phyloP scores from a whole-genome alignment of 2,888 invertebrate species.

The Salticus scenicus region DNA sequence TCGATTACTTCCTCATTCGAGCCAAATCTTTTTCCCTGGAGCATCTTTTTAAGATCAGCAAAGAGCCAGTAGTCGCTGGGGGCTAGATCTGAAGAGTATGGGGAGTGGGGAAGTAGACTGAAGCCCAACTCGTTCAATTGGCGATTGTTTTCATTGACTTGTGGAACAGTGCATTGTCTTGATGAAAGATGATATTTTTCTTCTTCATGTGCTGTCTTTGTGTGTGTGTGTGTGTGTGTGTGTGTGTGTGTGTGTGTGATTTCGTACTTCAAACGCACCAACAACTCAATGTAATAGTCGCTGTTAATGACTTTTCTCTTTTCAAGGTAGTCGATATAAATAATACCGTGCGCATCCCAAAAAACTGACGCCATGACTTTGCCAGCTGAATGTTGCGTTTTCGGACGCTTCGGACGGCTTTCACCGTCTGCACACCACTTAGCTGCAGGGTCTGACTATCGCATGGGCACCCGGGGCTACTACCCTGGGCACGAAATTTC shows the following conservation, averaged over 20 bases:
- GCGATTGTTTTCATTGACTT: conserved; percentile 6
- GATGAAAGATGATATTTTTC: neutral
- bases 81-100: neutral
- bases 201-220: conserved; percentile 11
- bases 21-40: no score
- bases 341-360: no score
- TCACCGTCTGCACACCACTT: no score
- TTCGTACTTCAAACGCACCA: conserved; percentile 12
- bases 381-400: no score
- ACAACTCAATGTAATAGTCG: conserved; percentile 16
- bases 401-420: no score
- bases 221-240: no score
- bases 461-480: no score
- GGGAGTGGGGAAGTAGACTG: neutral
- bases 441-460: no score
- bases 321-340: conserved; percentile 63
- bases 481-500: no score
- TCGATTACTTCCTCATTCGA: no score
- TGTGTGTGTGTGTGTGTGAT: no score
- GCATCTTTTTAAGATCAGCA: neutral
- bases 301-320: conserved; percentile 40
- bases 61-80: neutral
- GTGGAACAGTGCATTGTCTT: neutral
- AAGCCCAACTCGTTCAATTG: conserved; percentile 5
- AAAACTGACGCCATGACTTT: no score